phyloP scores from a whole-genome alignment of 2,113 vertebrate species.

The Danio rerio region DNA sequence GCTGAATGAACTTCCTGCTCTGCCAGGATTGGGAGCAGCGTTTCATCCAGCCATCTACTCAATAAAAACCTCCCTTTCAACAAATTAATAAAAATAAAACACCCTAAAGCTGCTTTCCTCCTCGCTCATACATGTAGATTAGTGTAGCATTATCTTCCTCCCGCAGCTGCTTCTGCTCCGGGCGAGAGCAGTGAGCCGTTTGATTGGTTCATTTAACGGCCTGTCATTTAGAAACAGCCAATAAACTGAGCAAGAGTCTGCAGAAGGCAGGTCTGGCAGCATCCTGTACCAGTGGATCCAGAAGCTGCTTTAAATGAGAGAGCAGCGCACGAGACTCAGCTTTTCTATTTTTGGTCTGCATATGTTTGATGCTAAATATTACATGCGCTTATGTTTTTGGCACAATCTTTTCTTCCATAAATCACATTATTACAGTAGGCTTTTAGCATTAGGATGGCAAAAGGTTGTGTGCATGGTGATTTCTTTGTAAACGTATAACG shows the following conservation, averaged over 20 bases:
- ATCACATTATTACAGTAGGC: neutral
- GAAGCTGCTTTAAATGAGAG: constrained; percentile 24
- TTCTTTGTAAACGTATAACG: too few species aligned
- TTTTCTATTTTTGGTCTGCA: constrained; percentile 2
- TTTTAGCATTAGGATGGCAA: neutral
- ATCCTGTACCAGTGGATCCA: constrained; percentile 25
- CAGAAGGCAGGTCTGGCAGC: neutral
- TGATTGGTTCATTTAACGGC: constrained; percentile 15
- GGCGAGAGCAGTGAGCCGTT: neutral
- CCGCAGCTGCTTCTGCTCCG: constrained; percentile 32
- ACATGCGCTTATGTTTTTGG: neutral
- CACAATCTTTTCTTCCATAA: neutral
- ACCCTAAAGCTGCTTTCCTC: constrained; percentile 52
- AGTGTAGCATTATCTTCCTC: constrained; percentile 53
- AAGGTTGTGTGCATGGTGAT: too few species aligned
- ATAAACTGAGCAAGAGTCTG: neutral
- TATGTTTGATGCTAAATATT: constrained; percentile 1
- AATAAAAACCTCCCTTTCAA: constrained; percentile 30
- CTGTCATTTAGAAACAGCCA: constrained; percentile 15
- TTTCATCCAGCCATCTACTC: constrained; percentile 23
- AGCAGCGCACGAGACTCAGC: neutral
- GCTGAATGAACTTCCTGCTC: neutral
- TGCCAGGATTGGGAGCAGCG: constrained; percentile 13
- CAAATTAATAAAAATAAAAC: constrained; percentile 49
- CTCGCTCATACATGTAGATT: constrained; percentile 47